Base-by-base conservation (phyloP, 2,797 vertebrate species). In the Manis pentadactyla region DNA sequence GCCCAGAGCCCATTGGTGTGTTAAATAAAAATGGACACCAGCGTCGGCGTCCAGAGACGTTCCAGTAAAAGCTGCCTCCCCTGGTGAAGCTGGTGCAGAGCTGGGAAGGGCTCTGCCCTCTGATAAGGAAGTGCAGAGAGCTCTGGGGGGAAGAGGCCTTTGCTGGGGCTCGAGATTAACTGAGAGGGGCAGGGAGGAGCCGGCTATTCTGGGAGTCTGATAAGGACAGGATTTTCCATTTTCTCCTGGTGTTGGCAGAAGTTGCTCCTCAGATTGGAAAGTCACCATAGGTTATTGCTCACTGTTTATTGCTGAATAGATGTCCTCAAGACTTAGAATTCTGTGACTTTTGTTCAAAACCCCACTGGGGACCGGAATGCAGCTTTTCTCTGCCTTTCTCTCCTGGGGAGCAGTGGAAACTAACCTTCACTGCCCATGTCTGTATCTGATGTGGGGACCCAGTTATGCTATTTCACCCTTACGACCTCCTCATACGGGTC, bases 131-230 rank as follows among this genome's bases (percentile, higher is more conserved):
- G 7, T 6, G 6, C 15, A 17, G 42, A 66, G 90, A 57, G 27
- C 63, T 12, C 37, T 27, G 12, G 21, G 7, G 7, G 37, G 29
- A 6, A 18, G 73, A 73, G 75, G 25, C 77, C 84, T 66, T 46
- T 87, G 75, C 87, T 19, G 6, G 34, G 39, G 23, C 66, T 21
- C 0, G 59, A 92, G 95, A 94, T 82, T 59, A 88, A 57, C 68
- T 34, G 23, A 90, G 71, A 55, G 87, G 34, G 88, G 85, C 68
- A 51, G 85, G 66, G 77, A 87, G 88, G 93, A 89, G 79, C 74
- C 15, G 3, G 91, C 94, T 96, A 90, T 97, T 96, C 59, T 92
- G 78, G 91, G 95, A 79, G 31, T 57, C 93, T 79, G 96, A 96
- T 87, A 95, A 94, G 34, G n/a, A 64, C 57, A 49, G 57, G 11